These are phyloP conservation scores for Morinoia aosen DNA, from an alignment of 2,888 invertebrate genomes.

Conservation along the genomic window DNA sequence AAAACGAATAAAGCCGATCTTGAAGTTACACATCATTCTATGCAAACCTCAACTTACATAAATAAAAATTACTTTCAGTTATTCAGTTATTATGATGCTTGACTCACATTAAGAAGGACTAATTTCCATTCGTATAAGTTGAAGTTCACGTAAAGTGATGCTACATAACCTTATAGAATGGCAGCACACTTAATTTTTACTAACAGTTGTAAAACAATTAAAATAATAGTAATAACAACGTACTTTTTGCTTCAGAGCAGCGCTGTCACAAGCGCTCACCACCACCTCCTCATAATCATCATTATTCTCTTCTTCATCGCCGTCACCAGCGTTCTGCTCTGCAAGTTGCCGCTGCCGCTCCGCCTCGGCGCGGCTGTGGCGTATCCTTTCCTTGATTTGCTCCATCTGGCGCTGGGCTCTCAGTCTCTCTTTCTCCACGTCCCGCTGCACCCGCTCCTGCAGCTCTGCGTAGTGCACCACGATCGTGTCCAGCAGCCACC, in stretches of 20 bases:
- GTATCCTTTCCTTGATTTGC: constrained; percentile 62
- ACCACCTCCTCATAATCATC: not conserved
- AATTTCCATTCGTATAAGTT: too few species aligned
- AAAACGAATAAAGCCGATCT: too few species aligned
- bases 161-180: too few species aligned
- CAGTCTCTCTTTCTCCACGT: constrained; percentile 61
- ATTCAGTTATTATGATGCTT: too few species aligned
- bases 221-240: too few species aligned
- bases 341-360: constrained; percentile 56
- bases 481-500: constrained; percentile 66
- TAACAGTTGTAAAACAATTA: too few species aligned
- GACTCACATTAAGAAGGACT: too few species aligned
- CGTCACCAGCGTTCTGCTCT: not conserved
- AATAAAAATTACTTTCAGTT: too few species aligned
- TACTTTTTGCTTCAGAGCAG: not conserved
- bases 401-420: constrained; percentile 58
- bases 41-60: too few species aligned
- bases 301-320: not conserved
- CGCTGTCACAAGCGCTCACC: not conserved
- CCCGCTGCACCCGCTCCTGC: constrained; percentile 58
- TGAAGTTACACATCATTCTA: too few species aligned
- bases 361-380: constrained; percentile 53
- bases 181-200: not conserved
- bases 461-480: constrained; percentile 64
- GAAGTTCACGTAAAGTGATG: too few species aligned